phyloP scores from a whole-genome alignment of 2,797 vertebrate species.

The Phalanger gymnotis region DNA sequence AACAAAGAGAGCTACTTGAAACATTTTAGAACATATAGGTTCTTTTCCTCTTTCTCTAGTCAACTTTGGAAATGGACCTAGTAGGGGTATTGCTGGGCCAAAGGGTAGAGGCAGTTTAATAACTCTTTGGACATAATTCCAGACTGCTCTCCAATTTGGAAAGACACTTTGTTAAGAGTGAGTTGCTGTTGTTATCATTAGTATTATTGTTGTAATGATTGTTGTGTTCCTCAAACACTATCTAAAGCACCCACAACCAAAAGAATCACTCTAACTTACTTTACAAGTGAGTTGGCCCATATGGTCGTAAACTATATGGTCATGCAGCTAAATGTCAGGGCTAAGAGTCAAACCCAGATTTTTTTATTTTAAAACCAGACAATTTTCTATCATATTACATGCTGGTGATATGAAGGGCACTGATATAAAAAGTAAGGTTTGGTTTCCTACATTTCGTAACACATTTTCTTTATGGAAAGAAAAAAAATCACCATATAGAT shows the following conservation, averaged over 20 bases:
- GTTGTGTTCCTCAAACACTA: background rate
- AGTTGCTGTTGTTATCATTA: background rate
- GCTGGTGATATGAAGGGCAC: background rate
- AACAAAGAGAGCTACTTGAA: background rate
- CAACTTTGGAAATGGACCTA: background rate
- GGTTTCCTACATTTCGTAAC: background rate
- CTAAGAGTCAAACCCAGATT: background rate
- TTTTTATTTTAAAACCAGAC: background rate
- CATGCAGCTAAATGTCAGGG: background rate
- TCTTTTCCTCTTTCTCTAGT: background rate
- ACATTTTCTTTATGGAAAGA: too few relatives aligned
- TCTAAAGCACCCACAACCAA: background rate
- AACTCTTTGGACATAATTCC: background rate
- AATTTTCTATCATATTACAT: background rate
- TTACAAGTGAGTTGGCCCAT: background rate
- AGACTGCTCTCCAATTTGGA: background rate
- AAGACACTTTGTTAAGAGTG: background rate
- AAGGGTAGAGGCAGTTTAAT: background rate
- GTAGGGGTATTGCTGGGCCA: background rate
- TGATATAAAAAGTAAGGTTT: background rate
- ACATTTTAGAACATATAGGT: background rate
- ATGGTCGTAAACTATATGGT: background rate
- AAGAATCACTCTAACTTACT: background rate
- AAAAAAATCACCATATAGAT: background rate
- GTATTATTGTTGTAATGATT: background rate